These are phyloP conservation scores for Porites lobata DNA, from an alignment of 92 coral and sea anemone species.

Conservation along the genomic window DNA sequence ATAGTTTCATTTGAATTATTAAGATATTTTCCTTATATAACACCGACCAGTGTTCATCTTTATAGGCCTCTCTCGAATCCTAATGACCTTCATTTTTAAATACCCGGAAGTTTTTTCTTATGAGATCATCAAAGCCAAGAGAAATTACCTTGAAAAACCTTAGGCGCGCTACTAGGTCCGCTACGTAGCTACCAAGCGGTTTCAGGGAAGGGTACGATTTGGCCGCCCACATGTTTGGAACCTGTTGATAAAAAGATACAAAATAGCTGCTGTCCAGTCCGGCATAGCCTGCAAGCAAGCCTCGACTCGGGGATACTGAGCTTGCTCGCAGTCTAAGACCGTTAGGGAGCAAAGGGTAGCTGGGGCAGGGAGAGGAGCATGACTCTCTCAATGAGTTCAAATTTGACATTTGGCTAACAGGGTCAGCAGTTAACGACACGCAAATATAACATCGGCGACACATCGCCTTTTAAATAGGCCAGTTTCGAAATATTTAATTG, in stretches of 20 bases:
- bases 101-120: neutral
- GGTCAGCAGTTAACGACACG: neutral
- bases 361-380: neutral
- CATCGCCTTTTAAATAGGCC: too few relatives aligned
- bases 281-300: neutral
- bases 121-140: neutral
- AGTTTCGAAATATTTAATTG: too few relatives aligned
- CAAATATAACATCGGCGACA: too few relatives aligned
- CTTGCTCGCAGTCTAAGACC: too few relatives aligned
- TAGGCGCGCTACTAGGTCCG: conserved; percentile 90
- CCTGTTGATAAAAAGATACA: conserved; percentile 54
- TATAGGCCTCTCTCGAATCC: too few relatives aligned
- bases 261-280: neutral
- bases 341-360: neutral
- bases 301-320: too few relatives aligned
- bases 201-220: conserved; percentile 97
- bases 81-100: too few relatives aligned
- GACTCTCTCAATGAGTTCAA: neutral
- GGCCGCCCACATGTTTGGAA: conserved; percentile 99
- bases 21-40: too few relatives aligned
- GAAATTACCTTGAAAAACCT: conserved; percentile 82
- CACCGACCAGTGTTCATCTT: too few relatives aligned
- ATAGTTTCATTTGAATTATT: neutral
- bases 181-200: conserved; percentile 94
- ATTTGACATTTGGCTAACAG: neutral